Base-by-base conservation (phyloP, 2,888 invertebrate species). In the Endotricha flammealis region DNA sequence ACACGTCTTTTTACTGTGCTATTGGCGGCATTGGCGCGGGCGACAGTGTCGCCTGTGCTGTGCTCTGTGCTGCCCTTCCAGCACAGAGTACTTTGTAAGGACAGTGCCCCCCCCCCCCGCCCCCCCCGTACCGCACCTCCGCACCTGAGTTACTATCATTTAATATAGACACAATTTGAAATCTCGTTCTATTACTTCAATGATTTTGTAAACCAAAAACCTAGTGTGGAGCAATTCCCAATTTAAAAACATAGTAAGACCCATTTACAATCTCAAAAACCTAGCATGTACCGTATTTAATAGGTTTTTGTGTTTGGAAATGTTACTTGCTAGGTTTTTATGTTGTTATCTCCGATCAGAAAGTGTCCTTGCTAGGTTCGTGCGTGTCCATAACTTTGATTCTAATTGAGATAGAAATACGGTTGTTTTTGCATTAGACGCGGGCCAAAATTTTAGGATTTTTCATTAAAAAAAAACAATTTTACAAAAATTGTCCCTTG, bases 311-410 rank as follows among this genome's bases (percentile, higher is more conserved):
- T n/a, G n/a, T n/a, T n/a, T n/a, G 24, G 29, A 20, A 31, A 31
- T 37, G 31, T 25, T 27, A 37, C 31, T 32, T 37, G 27, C 25
- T 31, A 37, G 17, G 31, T 31, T 37, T 32, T 31, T 8, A 32
- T 12, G 22, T 28, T 22, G 32, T 32, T 8, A 31, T 27, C 27
- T 20, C 24, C 14, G 36, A 36, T 12, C 20, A 36, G 13, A 28
- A 37, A 32, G 23, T 9, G 24, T 24, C 23, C 38, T 38, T 32
- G 32, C 38, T 38, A 38, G 38, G 32, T 38, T 38, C 29, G 24
- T n/a, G n/a, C n/a, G n/a, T n/a, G n/a, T n/a, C n/a, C n/a, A n/a
- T 38, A 38, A 32, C 38, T 38, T 23, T 38, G 23, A 23, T 38
- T 38, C 38, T 32, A 29, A 14, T 28, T 32, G 3, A 12, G 37